A percentile compares a stretch with the other conserved stretches of the same genome.
phyloP scores from a whole-genome alignment of 2,888 invertebrate species.

The Drosophila testacea region DNA sequence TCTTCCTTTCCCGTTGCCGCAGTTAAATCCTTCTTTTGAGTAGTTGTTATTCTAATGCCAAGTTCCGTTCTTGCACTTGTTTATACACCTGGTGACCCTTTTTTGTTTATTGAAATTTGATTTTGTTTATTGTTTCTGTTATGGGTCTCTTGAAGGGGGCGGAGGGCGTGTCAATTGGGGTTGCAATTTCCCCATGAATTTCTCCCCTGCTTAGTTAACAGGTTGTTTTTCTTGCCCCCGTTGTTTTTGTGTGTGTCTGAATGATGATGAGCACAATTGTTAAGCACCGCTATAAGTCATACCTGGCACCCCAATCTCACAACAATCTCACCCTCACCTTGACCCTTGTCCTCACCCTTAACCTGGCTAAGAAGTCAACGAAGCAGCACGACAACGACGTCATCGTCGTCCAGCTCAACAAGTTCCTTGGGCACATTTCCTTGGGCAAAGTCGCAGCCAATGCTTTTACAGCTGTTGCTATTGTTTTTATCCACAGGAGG shows the following conservation, averaged over 20 bases:
- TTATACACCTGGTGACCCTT: conserved; percentile 71
- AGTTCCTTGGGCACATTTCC: conserved; percentile 52
- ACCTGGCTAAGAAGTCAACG: conserved; percentile 58
- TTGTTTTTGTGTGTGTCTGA: conserved; percentile 1
- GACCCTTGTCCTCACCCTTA: conserved; percentile 8
- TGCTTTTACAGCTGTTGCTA: conserved; percentile 69
- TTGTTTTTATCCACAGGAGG: conserved; percentile 37
- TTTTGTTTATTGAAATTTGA: conserved; percentile 70
- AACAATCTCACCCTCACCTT: conserved; percentile 3
- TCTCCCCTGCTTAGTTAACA: conserved; percentile 50
- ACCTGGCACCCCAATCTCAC: not conserved
- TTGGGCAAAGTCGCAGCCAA: conserved; percentile 15
- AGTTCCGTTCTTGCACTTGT: conserved; percentile 38
- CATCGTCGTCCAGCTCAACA: conserved; percentile 70
- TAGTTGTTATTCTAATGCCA: conserved; percentile 21
- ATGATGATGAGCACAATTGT: conserved; percentile 47
- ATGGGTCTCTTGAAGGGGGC: not conserved
- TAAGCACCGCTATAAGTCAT: conserved; percentile 33
- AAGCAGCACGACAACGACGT: conserved; percentile 63
- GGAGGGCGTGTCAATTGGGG: conserved; percentile 1
- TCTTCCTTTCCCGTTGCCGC: no score
- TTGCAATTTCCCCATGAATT: not conserved
- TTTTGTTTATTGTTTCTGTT: conserved; percentile 57
- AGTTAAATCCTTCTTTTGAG: not conserved
- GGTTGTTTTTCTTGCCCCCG: conserved; percentile 42